These are phyloP conservation scores for Hetaerina americana DNA, from an alignment of 1,140 invertebrate genomes.

Conservation along the genomic window DNA sequence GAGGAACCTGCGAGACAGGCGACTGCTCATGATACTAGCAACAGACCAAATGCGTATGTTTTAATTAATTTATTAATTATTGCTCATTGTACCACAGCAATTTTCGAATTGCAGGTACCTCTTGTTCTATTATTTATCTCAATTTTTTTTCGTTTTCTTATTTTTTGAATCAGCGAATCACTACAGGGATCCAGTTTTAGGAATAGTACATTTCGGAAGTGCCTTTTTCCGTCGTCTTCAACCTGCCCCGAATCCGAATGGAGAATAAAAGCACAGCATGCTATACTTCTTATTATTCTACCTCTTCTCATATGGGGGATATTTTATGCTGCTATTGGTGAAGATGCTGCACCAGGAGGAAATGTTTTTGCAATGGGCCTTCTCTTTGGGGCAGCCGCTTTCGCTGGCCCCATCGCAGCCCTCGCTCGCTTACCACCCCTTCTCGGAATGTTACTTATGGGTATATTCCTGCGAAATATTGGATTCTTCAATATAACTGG, in stretches of 20 bases:
- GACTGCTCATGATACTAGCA: not conserved
- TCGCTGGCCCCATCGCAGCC: not conserved
- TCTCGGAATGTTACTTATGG: conserved; percentile 30
- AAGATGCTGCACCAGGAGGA: not conserved
- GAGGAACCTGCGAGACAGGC: no score
- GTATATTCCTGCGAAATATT: conserved; percentile 27
- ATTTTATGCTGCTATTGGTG: not conserved
- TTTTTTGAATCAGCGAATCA: no score
- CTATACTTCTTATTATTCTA: not conserved
- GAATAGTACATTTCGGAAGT: no score
- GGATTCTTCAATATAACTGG: conserved; percentile 3
- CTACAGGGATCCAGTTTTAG: no score
- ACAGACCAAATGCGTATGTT: not conserved
- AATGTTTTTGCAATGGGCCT: not conserved
- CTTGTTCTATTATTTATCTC: no score
- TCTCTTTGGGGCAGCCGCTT: not conserved
- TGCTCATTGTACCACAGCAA: no score
- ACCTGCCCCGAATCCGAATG: no score
- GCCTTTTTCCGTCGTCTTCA: no score
- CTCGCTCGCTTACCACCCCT: conserved; percentile 28
- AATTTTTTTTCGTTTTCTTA: no score
- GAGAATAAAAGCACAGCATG: not conserved
- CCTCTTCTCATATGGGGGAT: not conserved
- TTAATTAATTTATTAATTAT: no score
- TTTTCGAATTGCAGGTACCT: no score